phyloP scores from a whole-genome alignment of 2,888 invertebrate species.

The Cistogaster globosa region DNA sequence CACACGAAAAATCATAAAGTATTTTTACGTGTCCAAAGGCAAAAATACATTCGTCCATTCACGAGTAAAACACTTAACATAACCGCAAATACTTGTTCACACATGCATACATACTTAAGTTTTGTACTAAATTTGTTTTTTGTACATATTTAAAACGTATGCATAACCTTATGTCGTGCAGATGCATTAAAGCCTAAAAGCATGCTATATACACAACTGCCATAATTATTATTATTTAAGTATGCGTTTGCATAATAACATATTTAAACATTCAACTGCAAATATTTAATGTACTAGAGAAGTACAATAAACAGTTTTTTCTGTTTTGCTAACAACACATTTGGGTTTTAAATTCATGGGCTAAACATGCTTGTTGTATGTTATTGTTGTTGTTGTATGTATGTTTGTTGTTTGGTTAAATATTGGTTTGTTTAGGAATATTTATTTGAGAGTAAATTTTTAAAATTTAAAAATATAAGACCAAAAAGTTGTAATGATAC shows the following conservation, averaged over 20 bases:
- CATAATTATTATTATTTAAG: slow-evolving; percentile 55
- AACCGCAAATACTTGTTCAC: slow-evolving; percentile 2
- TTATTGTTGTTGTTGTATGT: too few species aligned
- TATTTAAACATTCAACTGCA: slow-evolving; percentile 43
- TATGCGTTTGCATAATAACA: slow-evolving; percentile 61
- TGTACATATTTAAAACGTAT: slow-evolving; percentile 5
- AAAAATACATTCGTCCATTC: slow-evolving; percentile 31
- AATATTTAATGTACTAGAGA: slow-evolving; percentile 45
- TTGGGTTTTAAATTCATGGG: not conserved
- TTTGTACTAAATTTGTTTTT: not conserved
- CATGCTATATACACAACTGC: slow-evolving; percentile 20
- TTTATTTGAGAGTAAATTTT: not conserved
- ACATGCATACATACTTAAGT: not conserved
- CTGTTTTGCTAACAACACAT: slow-evolving; percentile 17
- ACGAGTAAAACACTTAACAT: slow-evolving; percentile 12
- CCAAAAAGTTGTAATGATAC: too few species aligned
- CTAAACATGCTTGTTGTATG: too few species aligned
- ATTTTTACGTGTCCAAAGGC: slow-evolving; percentile 55
- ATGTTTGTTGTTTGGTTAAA: not conserved
- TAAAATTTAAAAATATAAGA: too few species aligned
- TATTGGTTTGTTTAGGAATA: not conserved
- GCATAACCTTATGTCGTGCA: slow-evolving; percentile 1
- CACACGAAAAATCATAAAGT: slow-evolving; percentile 44
- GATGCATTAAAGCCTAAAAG: slow-evolving; percentile 58
- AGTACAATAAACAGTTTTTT: not conserved